Conservation (phyloP, 2,888 invertebrate genomes). For the Drosophila differens region DNA sequence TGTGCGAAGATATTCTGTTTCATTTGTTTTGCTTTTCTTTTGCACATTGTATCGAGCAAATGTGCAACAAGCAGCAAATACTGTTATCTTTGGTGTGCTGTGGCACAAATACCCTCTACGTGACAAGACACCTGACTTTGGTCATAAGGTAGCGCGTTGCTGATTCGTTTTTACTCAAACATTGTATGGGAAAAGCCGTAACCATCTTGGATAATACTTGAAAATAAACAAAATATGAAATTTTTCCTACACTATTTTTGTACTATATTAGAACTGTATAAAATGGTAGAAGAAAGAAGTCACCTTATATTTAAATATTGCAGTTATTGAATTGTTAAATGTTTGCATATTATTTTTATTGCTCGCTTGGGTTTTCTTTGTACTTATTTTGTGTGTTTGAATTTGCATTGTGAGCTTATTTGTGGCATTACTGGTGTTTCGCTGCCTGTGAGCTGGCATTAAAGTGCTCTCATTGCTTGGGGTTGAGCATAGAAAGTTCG, state of each 20-base stretch:
- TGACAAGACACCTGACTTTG: neutral
- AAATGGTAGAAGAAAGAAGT: neutral
- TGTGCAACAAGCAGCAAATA: neutral
- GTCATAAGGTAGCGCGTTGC: neutral
- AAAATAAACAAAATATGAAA: neutral
- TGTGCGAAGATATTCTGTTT: slow-evolving; percentile 46
- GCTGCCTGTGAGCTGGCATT: neutral
- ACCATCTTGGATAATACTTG: neutral
- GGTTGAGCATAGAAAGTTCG: slow-evolving; percentile 17
- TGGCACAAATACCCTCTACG: neutral
- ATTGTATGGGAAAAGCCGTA: neutral
- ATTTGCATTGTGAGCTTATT: neutral
- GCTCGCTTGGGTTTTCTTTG: neutral
- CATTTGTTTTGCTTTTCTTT: slow-evolving; percentile 3
- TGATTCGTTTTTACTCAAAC: neutral
- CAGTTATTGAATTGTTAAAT: neutral
- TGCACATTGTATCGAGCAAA: neutral
- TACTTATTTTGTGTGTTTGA: too few species aligned
- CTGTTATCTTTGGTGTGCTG: neutral
- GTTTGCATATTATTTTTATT: slow-evolving; percentile 1
- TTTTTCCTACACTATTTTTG: neutral
- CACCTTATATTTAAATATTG: neutral
- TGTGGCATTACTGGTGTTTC: slow-evolving; percentile 21
- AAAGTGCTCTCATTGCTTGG: slow-evolving; percentile 4
- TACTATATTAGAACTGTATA: neutral